Percentiles rank a stretch among this genome's conserved stretches.
phyloP scores from a whole-genome alignment of 2,888 invertebrate species.

The Pristionchus exspectatus region DNA sequence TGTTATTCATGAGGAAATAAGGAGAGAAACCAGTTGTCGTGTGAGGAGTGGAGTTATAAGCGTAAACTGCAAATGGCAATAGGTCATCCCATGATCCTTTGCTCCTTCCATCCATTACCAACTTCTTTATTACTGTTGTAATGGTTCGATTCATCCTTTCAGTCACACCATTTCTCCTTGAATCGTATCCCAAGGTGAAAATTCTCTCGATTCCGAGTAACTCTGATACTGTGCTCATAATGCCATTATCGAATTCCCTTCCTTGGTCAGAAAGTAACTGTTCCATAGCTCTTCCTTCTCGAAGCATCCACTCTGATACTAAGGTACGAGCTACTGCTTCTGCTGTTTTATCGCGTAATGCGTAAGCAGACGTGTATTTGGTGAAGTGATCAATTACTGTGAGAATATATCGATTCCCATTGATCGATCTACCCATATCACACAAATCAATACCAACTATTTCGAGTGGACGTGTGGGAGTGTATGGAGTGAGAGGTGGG shows the following conservation, averaged over 20 bases:
- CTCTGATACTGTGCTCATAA: not conserved
- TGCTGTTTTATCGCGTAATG: not conserved
- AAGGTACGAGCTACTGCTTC: not conserved
- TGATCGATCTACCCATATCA: not conserved
- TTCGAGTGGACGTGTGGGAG: not conserved
- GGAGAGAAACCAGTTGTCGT: no score
- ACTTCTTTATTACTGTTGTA: no score
- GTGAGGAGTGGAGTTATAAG: no score
- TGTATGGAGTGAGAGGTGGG: not conserved
- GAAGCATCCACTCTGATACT: not conserved
- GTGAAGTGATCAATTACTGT: slow-evolving; percentile 38
- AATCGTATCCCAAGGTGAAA: slow-evolving; percentile 50
- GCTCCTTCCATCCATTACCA: no score
- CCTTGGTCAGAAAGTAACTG: not conserved
- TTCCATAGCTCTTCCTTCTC: slow-evolving; percentile 10
- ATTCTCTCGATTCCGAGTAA: not conserved
- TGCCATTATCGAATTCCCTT: not conserved
- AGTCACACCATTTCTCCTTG: slow-evolving; percentile 54
- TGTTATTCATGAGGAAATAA: no score
- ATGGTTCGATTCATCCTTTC: slow-evolving; percentile 52
- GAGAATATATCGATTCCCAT: not conserved
- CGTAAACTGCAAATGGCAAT: no score
- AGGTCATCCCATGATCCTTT: no score
- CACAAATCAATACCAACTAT: slow-evolving; percentile 23
- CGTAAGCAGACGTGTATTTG: slow-evolving; percentile 1